These are phyloP conservation scores for Cyclura pinguis DNA, from an alignment of 2,797 vertebrate genomes.

Conservation along the genomic window DNA sequence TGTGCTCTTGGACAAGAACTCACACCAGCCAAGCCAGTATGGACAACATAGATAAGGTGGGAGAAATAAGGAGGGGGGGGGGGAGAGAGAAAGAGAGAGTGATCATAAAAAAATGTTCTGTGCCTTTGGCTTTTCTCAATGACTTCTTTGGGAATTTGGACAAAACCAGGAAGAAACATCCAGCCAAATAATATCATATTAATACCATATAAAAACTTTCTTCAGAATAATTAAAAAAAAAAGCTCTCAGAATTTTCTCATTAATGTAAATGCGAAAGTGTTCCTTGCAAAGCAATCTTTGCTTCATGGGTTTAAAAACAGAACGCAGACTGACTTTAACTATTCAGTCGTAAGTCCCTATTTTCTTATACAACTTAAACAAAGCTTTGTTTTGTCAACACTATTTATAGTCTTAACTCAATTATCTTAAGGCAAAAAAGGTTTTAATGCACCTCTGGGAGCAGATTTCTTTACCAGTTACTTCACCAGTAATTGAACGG, in stretches of 20 bases:
- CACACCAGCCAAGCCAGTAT: background rate
- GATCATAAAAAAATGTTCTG: background rate
- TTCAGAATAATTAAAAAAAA: background rate
- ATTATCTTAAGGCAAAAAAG: constrained; percentile 9
- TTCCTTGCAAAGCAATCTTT: background rate
- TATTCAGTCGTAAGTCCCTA: background rate
- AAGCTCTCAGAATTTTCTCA: background rate
- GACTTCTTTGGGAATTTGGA: background rate
- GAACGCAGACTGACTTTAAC: background rate
- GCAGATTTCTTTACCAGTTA: background rate
- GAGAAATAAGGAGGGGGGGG: too few species aligned
- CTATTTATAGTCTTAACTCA: background rate
- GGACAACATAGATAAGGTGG: too few species aligned
- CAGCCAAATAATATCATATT: background rate
- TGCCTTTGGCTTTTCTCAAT: background rate
- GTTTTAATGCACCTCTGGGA: background rate
- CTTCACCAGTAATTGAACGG: background rate
- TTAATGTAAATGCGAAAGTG: background rate
- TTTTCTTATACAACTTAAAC: background rate
- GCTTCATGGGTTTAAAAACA: background rate
- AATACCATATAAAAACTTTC: too few species aligned
- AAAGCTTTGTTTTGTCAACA: constrained; percentile 16
- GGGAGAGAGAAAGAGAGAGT: background rate
- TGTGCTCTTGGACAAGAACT: background rate
- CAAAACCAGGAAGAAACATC: background rate